Percentiles rank a stretch among this genome's conserved stretches.
These are phyloP conservation scores for Lordiphosa collinella DNA, from an alignment of 1,140 invertebrate species.

Conservation along the genomic window DNA sequence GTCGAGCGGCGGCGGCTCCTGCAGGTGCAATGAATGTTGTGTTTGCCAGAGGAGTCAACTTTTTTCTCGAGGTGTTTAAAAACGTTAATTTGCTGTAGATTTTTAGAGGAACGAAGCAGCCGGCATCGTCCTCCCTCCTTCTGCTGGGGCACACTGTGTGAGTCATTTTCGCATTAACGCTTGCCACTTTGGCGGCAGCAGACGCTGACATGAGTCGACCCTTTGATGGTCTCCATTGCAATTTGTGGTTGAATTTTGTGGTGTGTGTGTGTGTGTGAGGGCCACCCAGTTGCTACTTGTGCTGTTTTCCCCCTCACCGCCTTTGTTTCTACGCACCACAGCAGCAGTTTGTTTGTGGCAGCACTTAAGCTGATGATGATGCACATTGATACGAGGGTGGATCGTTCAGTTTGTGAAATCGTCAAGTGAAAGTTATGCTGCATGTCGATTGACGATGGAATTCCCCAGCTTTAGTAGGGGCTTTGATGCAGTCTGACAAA, in stretches of 20 bases:
- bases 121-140: too few species aligned
- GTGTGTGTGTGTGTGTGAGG: not conserved
- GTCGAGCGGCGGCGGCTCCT: not conserved
- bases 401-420: too few species aligned
- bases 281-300: not conserved
- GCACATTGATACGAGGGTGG: too few species aligned
- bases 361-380: too few species aligned
- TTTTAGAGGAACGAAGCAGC: slow-evolving; percentile 7
- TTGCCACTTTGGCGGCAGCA: slow-evolving; percentile 40
- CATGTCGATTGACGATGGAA: too few species aligned
- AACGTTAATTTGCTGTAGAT: slow-evolving; percentile 62
- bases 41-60: slow-evolving; percentile 12
- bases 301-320: too few species aligned
- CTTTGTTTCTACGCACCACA: not conserved
- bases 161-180: slow-evolving; percentile 55
- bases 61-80: slow-evolving; percentile 30
- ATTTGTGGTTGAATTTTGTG: slow-evolving; percentile 10
- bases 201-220: slow-evolving; percentile 22
- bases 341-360: not conserved
- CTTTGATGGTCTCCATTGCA: slow-evolving; percentile 3
- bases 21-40: slow-evolving; percentile 39
- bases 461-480: too few species aligned
- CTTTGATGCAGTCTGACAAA: too few species aligned
- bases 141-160: too few species aligned
- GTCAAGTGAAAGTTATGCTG: too few species aligned